These are phyloP conservation scores for Catonia carolina DNA, from an alignment of 2,888 invertebrate species.

Conservation along the genomic window DNA sequence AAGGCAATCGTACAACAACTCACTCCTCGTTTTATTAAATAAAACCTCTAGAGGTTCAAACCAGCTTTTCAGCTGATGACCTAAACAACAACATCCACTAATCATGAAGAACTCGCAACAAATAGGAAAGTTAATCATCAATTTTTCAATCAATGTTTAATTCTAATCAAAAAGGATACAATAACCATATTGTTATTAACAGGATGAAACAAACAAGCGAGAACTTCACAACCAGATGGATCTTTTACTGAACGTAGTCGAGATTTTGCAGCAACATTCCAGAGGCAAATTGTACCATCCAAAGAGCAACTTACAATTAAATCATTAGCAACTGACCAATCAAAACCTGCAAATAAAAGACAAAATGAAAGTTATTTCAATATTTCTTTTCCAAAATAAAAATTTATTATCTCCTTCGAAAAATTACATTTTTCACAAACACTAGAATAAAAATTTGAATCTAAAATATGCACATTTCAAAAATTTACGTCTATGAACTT, in stretches of 20 bases:
- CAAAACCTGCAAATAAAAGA: slow-evolving; percentile 59
- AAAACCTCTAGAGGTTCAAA: no score
- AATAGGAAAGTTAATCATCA: no score
- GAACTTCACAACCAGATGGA: slow-evolving; percentile 54
- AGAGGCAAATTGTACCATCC: slow-evolving; percentile 67
- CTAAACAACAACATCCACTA: no score
- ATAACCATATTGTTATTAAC: slow-evolving; percentile 80
- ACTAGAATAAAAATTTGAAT: slow-evolving; percentile 16
- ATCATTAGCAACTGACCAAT: slow-evolving; percentile 83
- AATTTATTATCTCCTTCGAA: no score
- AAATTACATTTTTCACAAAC: slow-evolving; percentile 2
- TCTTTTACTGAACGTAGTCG: slow-evolving; percentile 60
- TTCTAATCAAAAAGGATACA: slow-evolving; percentile 64
- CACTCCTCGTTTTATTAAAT: no score
- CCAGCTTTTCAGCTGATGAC: no score
- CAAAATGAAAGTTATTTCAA: slow-evolving; percentile 14
- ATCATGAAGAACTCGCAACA: no score
- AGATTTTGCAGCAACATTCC: slow-evolving; percentile 51
- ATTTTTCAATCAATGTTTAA: background rate
- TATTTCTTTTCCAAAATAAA: slow-evolving; percentile 1
- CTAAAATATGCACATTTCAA: no score
- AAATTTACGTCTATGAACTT: no score
- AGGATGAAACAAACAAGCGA: slow-evolving; percentile 73
- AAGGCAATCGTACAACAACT: no score
- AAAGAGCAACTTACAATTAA: slow-evolving; percentile 68